Evolutionary conservation across 2,797 vertebrate genomes (phyloP), one percentile per base, ranked within the genome.

Genomic region (Acanthiza pusilla): DNA sequence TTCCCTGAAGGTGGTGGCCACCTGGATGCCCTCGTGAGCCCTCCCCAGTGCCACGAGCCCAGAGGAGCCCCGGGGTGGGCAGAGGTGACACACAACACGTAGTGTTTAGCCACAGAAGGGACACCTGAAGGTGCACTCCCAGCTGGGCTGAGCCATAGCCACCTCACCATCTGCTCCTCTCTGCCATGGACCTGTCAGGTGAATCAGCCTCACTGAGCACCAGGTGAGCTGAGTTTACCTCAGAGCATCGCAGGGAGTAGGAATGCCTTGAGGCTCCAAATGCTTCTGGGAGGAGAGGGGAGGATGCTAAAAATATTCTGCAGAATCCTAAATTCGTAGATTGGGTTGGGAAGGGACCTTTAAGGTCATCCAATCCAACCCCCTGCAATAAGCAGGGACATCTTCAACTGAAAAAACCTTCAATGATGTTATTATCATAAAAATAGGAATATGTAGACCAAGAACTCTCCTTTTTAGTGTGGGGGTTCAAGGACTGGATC

Each of bases 191-290:
- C 5, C 62, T 9, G 1, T 3, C 81, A 65, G 94, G 89, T 89
- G 79, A 91, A 32, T 65, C 73, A 77, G 71, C 75, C 68, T 21
- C 82, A 29, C 6, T 0, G 1, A 85, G 58, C 67, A 45, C 15
- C 85, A 89, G 81, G 93, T 89, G 85, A 85, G 72, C 26, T 1
- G 7, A 92, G 74, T 71, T 58, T 42, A 91, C 34, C 89, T 34
- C 4, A 38, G 67, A 70, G 48, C 43, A 27, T 26, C 36, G 43
- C 75, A 42, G 72, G 42, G n/a, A 75, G 23, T 71, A 79, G 68
- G 48, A 38, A 72, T 3, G 76, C 53, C n/a, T n/a, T 60, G 45
- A 92, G 61, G 27, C 38, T 76, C 68, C 78, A 57, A 75, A 34
- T 16, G 32, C 65, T 90, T 15, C 61, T 60, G 47, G 13, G 45